Evolutionary conservation across 2,113 vertebrate genomes (phyloP).

Genomic region (Orcinus orca): DNA sequence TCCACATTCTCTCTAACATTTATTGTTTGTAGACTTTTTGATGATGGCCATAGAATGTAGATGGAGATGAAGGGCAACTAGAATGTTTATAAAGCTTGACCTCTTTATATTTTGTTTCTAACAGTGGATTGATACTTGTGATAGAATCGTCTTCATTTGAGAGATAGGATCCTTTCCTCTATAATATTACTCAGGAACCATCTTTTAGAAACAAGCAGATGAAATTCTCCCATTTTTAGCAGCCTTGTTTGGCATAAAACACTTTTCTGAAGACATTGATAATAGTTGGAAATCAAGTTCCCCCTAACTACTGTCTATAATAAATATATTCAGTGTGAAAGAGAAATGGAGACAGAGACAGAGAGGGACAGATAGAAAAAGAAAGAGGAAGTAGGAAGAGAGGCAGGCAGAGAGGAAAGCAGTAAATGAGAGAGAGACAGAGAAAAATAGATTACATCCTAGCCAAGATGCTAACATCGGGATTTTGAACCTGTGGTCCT

Average conservation of each 20-base stretch:
- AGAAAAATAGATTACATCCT: background rate
- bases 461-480: background rate
- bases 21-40: background rate
- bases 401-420: background rate
- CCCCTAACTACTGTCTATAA: background rate
- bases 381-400: background rate
- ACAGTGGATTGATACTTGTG: background rate
- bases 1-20: background rate
- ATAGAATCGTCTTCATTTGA: background rate
- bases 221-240: background rate
- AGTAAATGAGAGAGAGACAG: background rate
- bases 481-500: background rate
- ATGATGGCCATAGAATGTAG: background rate
- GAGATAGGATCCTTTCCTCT: background rate
- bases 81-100: background rate
- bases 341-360: background rate
- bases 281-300: background rate
- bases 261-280: background rate
- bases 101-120: background rate
- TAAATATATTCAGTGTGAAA: background rate
- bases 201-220: background rate
- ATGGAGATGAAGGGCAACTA: background rate
- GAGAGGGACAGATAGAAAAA: background rate
- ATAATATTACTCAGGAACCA: background rate
- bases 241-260: background rate